Base-by-base conservation (phyloP, 2,113 vertebrate genomes). In the Mirounga angustirostris region DNA sequence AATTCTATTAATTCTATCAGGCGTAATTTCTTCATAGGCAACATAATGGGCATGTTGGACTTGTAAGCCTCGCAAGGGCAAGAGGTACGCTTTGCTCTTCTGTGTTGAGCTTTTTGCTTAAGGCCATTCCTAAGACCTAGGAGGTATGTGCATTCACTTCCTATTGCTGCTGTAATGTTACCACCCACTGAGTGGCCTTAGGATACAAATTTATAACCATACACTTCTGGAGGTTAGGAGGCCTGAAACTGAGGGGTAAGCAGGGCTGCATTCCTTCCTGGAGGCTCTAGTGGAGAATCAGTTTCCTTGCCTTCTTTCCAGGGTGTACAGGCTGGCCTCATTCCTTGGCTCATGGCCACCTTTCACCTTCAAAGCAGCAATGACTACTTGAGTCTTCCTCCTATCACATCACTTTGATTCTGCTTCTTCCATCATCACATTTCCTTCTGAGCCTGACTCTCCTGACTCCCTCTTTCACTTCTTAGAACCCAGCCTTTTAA, bases 1-100 rank as follows among this genome's bases (percentile, higher is more conserved):
- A 94, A 96, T 59, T 58, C 63, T 33, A 13, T 40, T 50, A 63
- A 69, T 96, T 87, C 71, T 80, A 14, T 89, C 58, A 52, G 89
- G 46, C 26, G 93, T 56, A 69, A 87, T 76, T 93, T 96, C 43
- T 43, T 90, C 30, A 40, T 15, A 14, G 28, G n/a, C 30, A 67
- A 97, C 89, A 80, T 33, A 40, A 82, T 43, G 8, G 54, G 24
- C 14, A n/a, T 0, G 0, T 13, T 46, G 46, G 22, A 89, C 6
- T 90, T 24, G 19, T 5, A 19, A 76, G 19, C 33, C 26, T 92
- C 18, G 50, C 36, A 84, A 21, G 69, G 19, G 15, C 15, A 67
- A 19, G 26, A 63, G 7, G 36, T 21, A 5, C 26, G 18, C 9
- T 83, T 46, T 21, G 91, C 18, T 74, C 28, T 13, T 87, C 46